Base-by-base conservation (phyloP, 2,113 vertebrate species). In the Ginglymostoma cirratum region DNA sequence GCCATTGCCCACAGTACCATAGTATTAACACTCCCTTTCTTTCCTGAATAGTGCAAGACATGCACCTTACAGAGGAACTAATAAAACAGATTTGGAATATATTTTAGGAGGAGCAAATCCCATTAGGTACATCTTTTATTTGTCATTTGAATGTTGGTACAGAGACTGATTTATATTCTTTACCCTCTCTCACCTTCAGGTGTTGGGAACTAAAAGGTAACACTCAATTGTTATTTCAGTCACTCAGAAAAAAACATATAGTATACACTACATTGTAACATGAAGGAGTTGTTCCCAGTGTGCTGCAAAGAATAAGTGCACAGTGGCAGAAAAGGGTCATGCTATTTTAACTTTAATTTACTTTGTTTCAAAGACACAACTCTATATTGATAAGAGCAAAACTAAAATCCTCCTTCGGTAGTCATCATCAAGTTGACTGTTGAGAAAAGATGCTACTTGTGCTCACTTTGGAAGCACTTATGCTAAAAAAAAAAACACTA, bases 131-230 rank as follows among this genome's bases (percentile, higher is more conserved):
- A 70, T 24, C 38, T 38, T 67, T 95, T 55, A 55, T 14, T 48
- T 34, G 1, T 15, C 15, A 21, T 69, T 94, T 48, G 66, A 48
- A 52, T 30, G 42, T 95, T 76, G 42, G 24, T 95, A 42, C 94
- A 48, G 69, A 72, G 67, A 52, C 42, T 76, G 67, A 69, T 48
- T 34, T 72, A 70, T 76, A 61, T 38, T 38, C 65, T 90, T 55
- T 65, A 38, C 17, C 30, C 61, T 38, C 61, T 55, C 89, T 34
- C 30, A n/a, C 14, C 27, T 14, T 90, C 24, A 34, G 61, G 15
- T 34, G 23, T 76, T 72, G 94, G 69, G 94, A 76, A 76, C 67
- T 95, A 34, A 48, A 95, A 30, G 94, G 66, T 52, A 95, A 94
- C 93, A 30, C 67, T 94, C 48, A 95, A 34, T 95, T 95, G 69